phyloP scores from a whole-genome alignment of 2,797 vertebrate species.

The Anomalospiza imberbis region DNA sequence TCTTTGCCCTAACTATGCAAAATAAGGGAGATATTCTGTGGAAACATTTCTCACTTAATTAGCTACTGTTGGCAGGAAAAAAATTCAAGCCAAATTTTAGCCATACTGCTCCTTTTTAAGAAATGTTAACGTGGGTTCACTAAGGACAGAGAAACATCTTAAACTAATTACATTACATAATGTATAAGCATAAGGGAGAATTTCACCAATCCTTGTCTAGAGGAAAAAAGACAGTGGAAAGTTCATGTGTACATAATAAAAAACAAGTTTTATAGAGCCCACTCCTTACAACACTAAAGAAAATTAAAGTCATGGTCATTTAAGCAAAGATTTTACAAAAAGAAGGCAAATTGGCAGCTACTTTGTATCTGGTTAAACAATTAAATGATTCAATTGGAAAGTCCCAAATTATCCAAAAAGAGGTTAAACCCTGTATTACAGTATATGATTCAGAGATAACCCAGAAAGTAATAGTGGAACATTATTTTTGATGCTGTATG shows the following conservation, averaged over 20 bases:
- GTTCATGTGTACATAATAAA: background rate
- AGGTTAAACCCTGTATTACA: background rate
- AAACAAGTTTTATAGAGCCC: background rate
- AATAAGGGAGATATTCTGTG: background rate
- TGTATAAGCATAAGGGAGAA: fast-evolving
- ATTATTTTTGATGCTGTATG: background rate
- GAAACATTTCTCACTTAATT: background rate
- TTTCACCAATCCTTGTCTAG: background rate
- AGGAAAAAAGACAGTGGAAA: background rate
- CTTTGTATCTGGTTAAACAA: background rate
- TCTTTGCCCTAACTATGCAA: background rate
- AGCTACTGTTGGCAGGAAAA: fast-evolving
- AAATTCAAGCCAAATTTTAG: background rate
- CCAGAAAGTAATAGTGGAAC: background rate
- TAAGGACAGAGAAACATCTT: background rate
- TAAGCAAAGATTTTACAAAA: background rate
- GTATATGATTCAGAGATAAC: background rate
- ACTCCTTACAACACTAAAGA: background rate
- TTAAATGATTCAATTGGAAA: background rate
- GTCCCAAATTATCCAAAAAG: background rate
- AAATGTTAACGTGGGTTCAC: background rate
- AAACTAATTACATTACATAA: background rate
- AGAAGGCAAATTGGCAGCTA: background rate
- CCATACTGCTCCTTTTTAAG: background rate
- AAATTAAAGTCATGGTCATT: background rate